Base-by-base conservation (phyloP, 1,140 invertebrate genomes). In the Drosophila pseudoobscura region DNA sequence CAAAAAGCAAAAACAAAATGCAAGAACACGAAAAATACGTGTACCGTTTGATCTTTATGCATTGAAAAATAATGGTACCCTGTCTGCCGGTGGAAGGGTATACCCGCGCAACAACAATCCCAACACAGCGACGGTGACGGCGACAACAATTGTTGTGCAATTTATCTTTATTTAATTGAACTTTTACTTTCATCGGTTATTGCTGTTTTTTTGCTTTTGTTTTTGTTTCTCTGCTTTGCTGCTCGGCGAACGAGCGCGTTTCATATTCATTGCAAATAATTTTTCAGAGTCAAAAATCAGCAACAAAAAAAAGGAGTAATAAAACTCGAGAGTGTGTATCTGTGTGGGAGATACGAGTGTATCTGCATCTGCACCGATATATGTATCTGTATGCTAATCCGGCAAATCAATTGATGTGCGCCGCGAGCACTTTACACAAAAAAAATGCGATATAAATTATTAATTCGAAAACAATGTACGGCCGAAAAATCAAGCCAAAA, bases 81-180 rank as follows among this genome's bases (percentile, higher is more conserved):
- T 13, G 11, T 5, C 4, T 39, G 35, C 11, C 13, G 13, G 35
- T 13, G 35, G 35, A 5, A 39, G 35, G 11, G 35, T 39, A 39
- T 39, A 13, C 35, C 13, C 35, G 35, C 35, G 35, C 35, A 39
- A 39, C 35, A 39, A 39, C 35, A 39, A 39, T 39, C 35, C 1
- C 35, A 39, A 13, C 35, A 26, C 71, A 47, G 43, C 57, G 39
- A 50, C 51, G 52, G 29, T 7, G 3, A 24, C 29, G 29, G 24
- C 79, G 65, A 72, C 75, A 79, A 64, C 66, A 87, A 82, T 85
- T 88, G 82, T 85, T 85, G 83, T 88, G 82, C 82, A 85, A 85
- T 85, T 85, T 85, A 85, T 85, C 82, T 85, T 85, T 85, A 85
- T 85, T 85, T 85, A 85, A 87, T 87, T 87, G 83, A 87, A 87